Percentiles rank a stretch among this genome's conserved stretches.
Evolutionary conservation across 2,797 vertebrate genomes (phyloP).

Genomic region (Hephaestus fuliginosus): DNA sequence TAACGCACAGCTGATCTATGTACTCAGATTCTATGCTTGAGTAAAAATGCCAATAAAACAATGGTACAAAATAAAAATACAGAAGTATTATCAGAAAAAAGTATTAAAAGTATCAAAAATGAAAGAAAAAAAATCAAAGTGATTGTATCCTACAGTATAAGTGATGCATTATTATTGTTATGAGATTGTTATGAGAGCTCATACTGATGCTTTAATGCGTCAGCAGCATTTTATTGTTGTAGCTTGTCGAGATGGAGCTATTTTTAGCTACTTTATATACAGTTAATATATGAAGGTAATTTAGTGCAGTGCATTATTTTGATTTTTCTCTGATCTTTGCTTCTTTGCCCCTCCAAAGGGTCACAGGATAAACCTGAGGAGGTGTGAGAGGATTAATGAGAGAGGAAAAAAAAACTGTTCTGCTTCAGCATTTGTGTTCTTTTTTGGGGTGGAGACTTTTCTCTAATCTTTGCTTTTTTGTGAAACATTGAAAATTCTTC

Average conservation of each 20-base stretch:
- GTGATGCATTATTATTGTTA: not conserved
- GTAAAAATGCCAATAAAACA: too few species aligned
- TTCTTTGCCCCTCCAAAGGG: not conserved
- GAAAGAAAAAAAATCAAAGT: not conserved
- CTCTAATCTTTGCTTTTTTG: not conserved
- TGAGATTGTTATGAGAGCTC: too few species aligned
- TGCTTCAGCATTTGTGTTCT: not conserved
- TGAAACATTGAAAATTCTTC: not conserved
- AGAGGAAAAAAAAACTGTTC: not conserved
- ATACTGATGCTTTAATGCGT: not conserved
- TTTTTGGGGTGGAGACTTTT: not conserved
- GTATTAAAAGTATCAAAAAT: not conserved
- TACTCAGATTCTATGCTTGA: too few species aligned
- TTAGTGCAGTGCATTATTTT: not conserved
- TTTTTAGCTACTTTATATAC: not conserved
- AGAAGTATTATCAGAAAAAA: not conserved
- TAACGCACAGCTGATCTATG: not conserved
- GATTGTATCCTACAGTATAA: too few species aligned
- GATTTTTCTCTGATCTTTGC: too few species aligned
- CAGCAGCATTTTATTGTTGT: not conserved
- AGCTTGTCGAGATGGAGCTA: not conserved
- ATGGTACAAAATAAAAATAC: too few species aligned
- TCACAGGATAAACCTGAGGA: not conserved
- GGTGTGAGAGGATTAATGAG: not conserved
- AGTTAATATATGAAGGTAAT: not conserved